These are phyloP conservation scores for Drosophila takahashii DNA, from an alignment of 1,140 invertebrate genomes.

Conservation along the genomic window DNA sequence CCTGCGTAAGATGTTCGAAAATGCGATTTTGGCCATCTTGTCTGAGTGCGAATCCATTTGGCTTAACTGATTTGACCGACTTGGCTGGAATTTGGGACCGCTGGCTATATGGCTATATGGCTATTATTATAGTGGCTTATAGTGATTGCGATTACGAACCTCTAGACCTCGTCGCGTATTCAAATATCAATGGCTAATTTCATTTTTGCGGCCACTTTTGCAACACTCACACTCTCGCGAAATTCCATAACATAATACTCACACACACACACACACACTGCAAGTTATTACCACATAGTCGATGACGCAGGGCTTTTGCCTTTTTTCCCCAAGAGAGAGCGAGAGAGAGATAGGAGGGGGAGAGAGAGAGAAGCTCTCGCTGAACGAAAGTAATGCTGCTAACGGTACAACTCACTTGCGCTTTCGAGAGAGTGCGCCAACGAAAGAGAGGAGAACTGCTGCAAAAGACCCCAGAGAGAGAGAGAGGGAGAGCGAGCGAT, in stretches of 20 bases:
- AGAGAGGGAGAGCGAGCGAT: not conserved
- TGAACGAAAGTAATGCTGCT: constrained; percentile 15
- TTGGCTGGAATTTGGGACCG: constrained; percentile 23
- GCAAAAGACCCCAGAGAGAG: not conserved
- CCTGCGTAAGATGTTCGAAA: not conserved
- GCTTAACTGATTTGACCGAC: constrained; percentile 45
- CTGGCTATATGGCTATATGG: constrained; percentile 16
- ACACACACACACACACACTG: constrained; percentile 44
- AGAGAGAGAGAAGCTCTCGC: not conserved
- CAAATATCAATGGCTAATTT: constrained; percentile 62
- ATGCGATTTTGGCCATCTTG: constrained; percentile 20
- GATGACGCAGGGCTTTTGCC: constrained; percentile 77
- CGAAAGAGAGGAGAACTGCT: not conserved
- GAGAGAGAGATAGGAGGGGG: not conserved
- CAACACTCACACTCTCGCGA: constrained; percentile 58
- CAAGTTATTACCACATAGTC: constrained; percentile 70
- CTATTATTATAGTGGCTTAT: constrained; percentile 15
- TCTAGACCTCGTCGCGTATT: constrained; percentile 29
- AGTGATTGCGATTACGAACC: constrained; percentile 8
- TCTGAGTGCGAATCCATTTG: constrained; percentile 35
- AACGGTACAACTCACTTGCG: constrained; percentile 72
- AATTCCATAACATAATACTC: constrained; percentile 38
- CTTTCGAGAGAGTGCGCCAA: constrained; percentile 33
- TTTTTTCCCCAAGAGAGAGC: not conserved
- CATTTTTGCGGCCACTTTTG: constrained; percentile 77